These are phyloP conservation scores for Anguilla megastoma DNA, from an alignment of 2,797 vertebrate genomes.

Conservation along the genomic window DNA sequence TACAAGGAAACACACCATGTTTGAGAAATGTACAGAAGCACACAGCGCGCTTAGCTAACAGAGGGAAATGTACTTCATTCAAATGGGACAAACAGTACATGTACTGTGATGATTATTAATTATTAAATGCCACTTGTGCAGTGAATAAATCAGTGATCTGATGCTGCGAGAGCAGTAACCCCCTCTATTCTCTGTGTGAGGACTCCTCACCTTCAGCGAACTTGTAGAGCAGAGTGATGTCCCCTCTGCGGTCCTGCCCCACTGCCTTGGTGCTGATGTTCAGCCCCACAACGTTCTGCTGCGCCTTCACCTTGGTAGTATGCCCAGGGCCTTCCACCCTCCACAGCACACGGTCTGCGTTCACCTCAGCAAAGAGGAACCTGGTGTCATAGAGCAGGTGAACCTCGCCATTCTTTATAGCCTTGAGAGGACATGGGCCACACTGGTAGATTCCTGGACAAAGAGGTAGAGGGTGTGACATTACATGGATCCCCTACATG, in stretches of 20 bases:
- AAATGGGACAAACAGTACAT: not conserved
- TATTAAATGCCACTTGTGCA: not conserved
- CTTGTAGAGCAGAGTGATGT: slow-evolving; percentile 33
- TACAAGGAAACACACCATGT: too few species aligned
- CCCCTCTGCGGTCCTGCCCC: slow-evolving; percentile 22
- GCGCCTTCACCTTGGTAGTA: not conserved
- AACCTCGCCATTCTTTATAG: slow-evolving; percentile 31
- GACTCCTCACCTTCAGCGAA: not conserved
- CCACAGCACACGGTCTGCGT: slow-evolving; percentile 29
- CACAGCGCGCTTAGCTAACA: not conserved
- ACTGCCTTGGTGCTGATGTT: slow-evolving; percentile 34
- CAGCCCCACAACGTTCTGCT: not conserved
- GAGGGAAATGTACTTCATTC: not conserved
- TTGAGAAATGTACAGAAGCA: not conserved
- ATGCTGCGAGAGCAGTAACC: not conserved
- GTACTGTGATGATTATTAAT: not conserved
- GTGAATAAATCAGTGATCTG: not conserved
- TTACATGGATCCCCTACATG: not conserved
- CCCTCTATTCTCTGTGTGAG: not conserved
- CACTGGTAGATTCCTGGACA: slow-evolving; percentile 26
- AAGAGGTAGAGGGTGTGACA: not conserved
- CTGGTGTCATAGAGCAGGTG: slow-evolving; percentile 17
- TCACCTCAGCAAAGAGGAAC: slow-evolving; percentile 25
- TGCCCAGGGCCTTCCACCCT: not conserved
- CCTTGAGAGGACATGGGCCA: slow-evolving; percentile 22